Percentiles rank a stretch among this genome's conserved stretches.
Conservation (phyloP, 2,113 vertebrate species). For the Osmerus mordax region DNA sequence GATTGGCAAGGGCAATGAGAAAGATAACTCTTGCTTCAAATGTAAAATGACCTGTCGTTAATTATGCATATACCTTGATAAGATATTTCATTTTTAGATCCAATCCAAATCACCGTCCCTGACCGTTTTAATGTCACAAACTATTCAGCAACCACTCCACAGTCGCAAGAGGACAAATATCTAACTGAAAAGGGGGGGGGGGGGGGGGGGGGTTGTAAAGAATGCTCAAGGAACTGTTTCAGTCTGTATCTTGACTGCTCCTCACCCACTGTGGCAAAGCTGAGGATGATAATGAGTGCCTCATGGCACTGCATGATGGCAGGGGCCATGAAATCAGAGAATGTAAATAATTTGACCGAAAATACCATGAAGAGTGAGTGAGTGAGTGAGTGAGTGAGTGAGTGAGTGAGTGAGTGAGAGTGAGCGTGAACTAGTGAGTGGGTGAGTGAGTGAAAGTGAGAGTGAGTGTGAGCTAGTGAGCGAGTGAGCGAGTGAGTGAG, state of each 20-base stretch:
- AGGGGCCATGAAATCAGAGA: not conserved
- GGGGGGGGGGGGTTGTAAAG: not conserved
- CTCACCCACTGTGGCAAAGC: not conserved
- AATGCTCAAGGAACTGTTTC: not conserved
- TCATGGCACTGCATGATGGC: not conserved
- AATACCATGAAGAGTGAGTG: not conserved
- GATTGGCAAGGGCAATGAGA: conserved; percentile 28
- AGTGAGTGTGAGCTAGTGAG: too few relatives aligned
- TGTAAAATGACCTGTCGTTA: conserved; percentile 10
- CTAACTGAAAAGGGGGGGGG: not conserved
- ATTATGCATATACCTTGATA: conserved; percentile 14
- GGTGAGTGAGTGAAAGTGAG: conserved; percentile 1
- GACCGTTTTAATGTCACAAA: not conserved
- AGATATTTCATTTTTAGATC: conserved; percentile 1
- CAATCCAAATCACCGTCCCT: not conserved
- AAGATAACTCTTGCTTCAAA: conserved; percentile 7
- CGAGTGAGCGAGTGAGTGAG: not conserved
- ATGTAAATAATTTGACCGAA: not conserved
- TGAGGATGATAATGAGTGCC: not conserved
- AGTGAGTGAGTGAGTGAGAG: conserved; percentile 12
- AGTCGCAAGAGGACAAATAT: not conserved
- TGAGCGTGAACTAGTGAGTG: not conserved
- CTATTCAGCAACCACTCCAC: not conserved
- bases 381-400: not conserved
- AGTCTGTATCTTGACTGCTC: not conserved